Conservation (phyloP, 2,888 invertebrate species). For the Nipponacmea schrenckii region DNA sequence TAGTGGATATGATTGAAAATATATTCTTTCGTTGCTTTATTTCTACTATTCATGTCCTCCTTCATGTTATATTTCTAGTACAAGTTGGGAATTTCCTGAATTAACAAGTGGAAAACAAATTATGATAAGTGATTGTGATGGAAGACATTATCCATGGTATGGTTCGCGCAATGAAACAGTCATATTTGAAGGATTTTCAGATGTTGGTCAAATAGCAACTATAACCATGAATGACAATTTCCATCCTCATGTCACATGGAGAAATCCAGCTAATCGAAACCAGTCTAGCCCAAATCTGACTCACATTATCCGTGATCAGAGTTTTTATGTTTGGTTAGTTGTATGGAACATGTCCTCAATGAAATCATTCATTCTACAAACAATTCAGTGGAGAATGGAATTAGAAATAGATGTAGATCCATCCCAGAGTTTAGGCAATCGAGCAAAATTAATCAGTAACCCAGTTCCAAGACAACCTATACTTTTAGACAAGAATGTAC, state of each 20-base stretch:
- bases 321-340: slow-evolving; percentile 67
- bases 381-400: slow-evolving; percentile 42
- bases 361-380: slow-evolving; percentile 62
- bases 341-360: slow-evolving; percentile 62
- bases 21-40: background rate
- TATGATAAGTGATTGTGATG: slow-evolving; percentile 68
- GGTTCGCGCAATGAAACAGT: slow-evolving; percentile 64
- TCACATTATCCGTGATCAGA: slow-evolving; percentile 65
- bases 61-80: slow-evolving; percentile 45
- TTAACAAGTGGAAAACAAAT: slow-evolving; percentile 61
- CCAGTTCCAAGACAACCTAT: slow-evolving; percentile 56
- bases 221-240: slow-evolving; percentile 68
- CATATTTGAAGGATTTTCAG: slow-evolving; percentile 60
- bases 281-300: slow-evolving; percentile 62
- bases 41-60: background rate
- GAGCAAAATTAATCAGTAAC: slow-evolving; percentile 56
- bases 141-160: slow-evolving; percentile 68
- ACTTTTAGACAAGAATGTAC: slow-evolving; percentile 53
- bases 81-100: slow-evolving; percentile 68
- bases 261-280: slow-evolving; percentile 62
- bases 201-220: slow-evolving; percentile 55
- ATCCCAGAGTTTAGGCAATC: slow-evolving; percentile 55
- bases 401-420: slow-evolving; percentile 65
- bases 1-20: background rate
- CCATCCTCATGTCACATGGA: slow-evolving; percentile 68